phyloP scores from a whole-genome alignment of 2,888 invertebrate species.

The Atethmia centrago region DNA sequence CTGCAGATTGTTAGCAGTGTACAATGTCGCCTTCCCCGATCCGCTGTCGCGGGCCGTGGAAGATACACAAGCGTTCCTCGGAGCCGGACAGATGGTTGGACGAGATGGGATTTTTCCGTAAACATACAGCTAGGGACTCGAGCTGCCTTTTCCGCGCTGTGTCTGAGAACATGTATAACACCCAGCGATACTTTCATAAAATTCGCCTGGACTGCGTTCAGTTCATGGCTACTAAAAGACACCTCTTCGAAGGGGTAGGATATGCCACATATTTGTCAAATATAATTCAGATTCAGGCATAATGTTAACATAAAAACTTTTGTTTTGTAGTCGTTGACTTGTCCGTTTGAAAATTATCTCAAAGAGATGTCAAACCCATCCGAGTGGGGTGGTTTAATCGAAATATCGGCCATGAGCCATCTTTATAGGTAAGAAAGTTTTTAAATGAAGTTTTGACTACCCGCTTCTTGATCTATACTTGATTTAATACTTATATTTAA shows the following conservation, averaged over 20 bases:
- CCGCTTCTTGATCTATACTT: constrained; percentile 51
- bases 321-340: constrained; percentile 91
- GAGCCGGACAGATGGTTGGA: constrained; percentile 94
- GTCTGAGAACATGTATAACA: constrained; percentile 94
- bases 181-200: constrained; percentile 93
- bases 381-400: constrained; percentile 93
- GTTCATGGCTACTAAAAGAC: constrained; percentile 92
- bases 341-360: constrained; percentile 92
- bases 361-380: constrained; percentile 93
- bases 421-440: constrained; percentile 91
- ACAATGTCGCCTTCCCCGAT: constrained; percentile 87
- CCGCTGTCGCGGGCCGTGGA: constrained; percentile 88
- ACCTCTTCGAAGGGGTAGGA: constrained; percentile 92
- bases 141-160: constrained; percentile 97
- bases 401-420: constrained; percentile 93
- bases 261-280: constrained; percentile 61
- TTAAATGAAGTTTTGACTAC: constrained; percentile 57
- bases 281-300: constrained; percentile 45
- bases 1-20: constrained; percentile 85
- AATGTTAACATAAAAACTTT: constrained; percentile 71
- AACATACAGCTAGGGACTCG: constrained; percentile 96
- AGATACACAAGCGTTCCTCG: constrained; percentile 86
- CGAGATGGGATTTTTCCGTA: constrained; percentile 95
- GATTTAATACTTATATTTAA: constrained; percentile 30
- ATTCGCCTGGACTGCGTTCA: constrained; percentile 94